Evolutionary conservation across 2,113 vertebrate species (phyloP).

Genomic region (Probosciger aterrimus): DNA sequence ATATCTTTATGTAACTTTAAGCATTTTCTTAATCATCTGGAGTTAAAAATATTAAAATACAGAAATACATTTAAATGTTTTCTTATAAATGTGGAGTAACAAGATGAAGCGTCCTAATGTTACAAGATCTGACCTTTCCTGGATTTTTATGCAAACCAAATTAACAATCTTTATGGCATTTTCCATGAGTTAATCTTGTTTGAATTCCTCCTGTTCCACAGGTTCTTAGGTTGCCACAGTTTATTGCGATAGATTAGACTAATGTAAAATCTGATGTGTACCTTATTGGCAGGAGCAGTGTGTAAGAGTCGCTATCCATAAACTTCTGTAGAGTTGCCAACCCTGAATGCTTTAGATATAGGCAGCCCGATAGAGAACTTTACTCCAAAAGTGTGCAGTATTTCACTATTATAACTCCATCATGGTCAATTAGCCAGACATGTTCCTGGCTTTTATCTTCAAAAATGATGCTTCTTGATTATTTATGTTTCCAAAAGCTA

Average conservation of each 20-base stretch:
- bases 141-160: neutral
- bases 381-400: constrained; percentile 65
- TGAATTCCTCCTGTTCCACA: neutral
- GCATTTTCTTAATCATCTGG: neutral
- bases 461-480: constrained; percentile 80
- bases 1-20: neutral
- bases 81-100: neutral
- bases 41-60: neutral
- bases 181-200: neutral
- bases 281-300: constrained; percentile 48
- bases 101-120: neutral
- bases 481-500: constrained; percentile 80
- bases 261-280: constrained; percentile 46
- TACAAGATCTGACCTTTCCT: neutral
- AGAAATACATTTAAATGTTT: neutral
- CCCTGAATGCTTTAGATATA: constrained; percentile 45
- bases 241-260: constrained; percentile 29
- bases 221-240: neutral
- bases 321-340: constrained; percentile 47
- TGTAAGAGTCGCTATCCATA: constrained; percentile 40
- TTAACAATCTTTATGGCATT: neutral
- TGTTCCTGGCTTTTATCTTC: constrained; percentile 77
- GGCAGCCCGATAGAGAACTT: constrained; percentile 59
- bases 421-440: constrained; percentile 81
- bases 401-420: constrained; percentile 83